Percentiles rank a stretch among this genome's conserved stretches.
phyloP scores from a whole-genome alignment of 53 echinoderm and acorn worm genomes.

The Antedon mediterranea region DNA sequence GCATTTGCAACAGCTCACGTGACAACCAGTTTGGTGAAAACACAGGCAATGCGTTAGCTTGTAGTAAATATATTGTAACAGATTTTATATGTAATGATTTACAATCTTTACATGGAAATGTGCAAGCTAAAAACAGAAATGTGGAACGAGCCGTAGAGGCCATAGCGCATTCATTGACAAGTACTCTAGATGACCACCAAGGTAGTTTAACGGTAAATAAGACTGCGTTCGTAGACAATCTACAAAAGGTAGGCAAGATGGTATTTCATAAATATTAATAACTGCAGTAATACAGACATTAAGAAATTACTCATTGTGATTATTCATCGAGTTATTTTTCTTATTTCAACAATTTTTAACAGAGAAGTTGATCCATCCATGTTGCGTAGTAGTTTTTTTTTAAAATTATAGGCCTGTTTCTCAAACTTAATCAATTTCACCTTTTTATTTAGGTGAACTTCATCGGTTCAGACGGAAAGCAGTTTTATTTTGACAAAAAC shows the following conservation, averaged over 20 bases:
- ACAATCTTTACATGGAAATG: background rate
- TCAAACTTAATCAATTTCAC: too few species aligned
- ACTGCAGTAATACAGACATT: too few species aligned
- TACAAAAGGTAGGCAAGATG: background rate
- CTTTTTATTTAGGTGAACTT: background rate
- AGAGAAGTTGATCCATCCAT: too few species aligned
- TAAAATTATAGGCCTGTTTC: too few species aligned
- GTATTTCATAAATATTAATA: too few species aligned
- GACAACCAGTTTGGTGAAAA: background rate
- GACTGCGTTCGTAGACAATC: background rate
- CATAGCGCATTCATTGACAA: background rate
- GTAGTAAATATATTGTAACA: background rate
- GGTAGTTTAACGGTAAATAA: background rate
- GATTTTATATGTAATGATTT: background rate
- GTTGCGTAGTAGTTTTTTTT: too few species aligned
- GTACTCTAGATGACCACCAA: background rate
- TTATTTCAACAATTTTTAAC: too few species aligned
- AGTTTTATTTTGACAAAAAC: background rate
- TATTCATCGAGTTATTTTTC: too few species aligned
- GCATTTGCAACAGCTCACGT: background rate
- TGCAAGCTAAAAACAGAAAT: background rate
- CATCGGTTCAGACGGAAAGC: background rate
- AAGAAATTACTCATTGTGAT: too few species aligned
- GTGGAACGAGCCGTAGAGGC: background rate
- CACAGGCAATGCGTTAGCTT: background rate